These are phyloP conservation scores for Stegastes partitus DNA, from an alignment of 2,113 vertebrate genomes.

Conservation along the genomic window DNA sequence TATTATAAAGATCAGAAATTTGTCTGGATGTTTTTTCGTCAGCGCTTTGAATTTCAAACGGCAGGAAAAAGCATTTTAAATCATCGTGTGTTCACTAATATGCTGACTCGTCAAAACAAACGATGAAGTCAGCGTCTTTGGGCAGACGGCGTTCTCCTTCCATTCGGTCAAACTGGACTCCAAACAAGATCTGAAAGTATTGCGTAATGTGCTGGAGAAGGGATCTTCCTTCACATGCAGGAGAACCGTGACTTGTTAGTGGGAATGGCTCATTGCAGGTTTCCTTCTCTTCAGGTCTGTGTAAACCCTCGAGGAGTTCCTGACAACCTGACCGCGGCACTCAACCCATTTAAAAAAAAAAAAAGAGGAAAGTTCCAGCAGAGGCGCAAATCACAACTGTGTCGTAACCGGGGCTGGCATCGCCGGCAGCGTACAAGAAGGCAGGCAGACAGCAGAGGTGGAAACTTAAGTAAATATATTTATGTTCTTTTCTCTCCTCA, in stretches of 20 bases:
- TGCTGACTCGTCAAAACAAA: constrained; percentile 6
- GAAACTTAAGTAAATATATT: constrained; percentile 80
- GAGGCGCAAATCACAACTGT: constrained; percentile 70
- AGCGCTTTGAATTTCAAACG: too few relatives aligned
- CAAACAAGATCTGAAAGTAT: constrained; percentile 35
- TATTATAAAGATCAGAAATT: constrained; percentile 1
- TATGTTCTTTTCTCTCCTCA: constrained; percentile 60
- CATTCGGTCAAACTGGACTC: constrained; percentile 36
- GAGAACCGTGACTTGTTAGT: constrained; percentile 47
- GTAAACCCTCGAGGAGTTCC: constrained; percentile 57
- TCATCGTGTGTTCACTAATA: neutral
- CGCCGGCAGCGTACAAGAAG: constrained; percentile 27
- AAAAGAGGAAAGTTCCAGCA: constrained; percentile 82
- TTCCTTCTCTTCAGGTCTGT: constrained; percentile 68
- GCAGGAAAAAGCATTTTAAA: neutral
- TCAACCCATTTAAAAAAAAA: constrained; percentile 44
- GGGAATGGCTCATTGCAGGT: constrained; percentile 43
- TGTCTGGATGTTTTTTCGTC: neutral
- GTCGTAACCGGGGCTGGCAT: constrained; percentile 63
- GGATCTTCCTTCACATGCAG: constrained; percentile 33
- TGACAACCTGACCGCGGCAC: constrained; percentile 58
- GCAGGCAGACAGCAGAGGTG: constrained; percentile 45
- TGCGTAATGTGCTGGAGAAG: constrained; percentile 53
- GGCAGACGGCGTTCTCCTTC: constrained; percentile 1
- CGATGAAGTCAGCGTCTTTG: constrained; percentile 10